Conservation (phyloP, 2,888 invertebrate species). For the Patella depressa region DNA sequence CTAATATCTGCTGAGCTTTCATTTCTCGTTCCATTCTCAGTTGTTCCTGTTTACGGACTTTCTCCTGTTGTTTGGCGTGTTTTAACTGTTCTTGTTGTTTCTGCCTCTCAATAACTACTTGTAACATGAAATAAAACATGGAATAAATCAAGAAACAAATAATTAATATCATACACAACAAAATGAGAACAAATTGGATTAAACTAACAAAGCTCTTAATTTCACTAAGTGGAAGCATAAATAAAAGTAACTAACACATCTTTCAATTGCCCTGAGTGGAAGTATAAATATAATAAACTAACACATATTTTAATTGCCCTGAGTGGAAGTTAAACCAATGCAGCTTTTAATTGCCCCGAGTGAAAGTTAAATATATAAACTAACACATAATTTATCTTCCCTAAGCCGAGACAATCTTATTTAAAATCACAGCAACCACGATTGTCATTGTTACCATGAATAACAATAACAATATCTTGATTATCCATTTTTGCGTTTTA, state of each 20-base stretch:
- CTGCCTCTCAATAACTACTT: conserved; percentile 63
- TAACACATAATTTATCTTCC: background rate
- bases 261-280: too few species aligned
- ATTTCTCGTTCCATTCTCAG: conserved; percentile 84
- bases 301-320: background rate
- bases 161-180: background rate
- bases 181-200: background rate
- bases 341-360: background rate
- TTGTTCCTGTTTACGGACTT: conserved; percentile 86
- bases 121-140: background rate
- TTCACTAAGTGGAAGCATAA: too few species aligned
- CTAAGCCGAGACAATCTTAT: too few species aligned
- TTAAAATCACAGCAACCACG: too few species aligned
- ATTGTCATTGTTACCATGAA: too few species aligned
- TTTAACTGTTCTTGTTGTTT: conserved; percentile 68
- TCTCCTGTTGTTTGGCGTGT: conserved; percentile 70
- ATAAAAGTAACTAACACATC: too few species aligned
- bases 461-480: too few species aligned
- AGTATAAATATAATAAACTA: too few species aligned
- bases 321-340: background rate
- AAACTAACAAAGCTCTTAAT: background rate
- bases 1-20: conserved; percentile 87
- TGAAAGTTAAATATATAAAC: background rate
- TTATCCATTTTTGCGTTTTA: too few species aligned
- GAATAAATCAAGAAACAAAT: background rate